Evolutionary conservation across 2,797 vertebrate species (phyloP), one percentile per base, ranked within the genome.

Genomic region (Streptopelia turtur): DNA sequence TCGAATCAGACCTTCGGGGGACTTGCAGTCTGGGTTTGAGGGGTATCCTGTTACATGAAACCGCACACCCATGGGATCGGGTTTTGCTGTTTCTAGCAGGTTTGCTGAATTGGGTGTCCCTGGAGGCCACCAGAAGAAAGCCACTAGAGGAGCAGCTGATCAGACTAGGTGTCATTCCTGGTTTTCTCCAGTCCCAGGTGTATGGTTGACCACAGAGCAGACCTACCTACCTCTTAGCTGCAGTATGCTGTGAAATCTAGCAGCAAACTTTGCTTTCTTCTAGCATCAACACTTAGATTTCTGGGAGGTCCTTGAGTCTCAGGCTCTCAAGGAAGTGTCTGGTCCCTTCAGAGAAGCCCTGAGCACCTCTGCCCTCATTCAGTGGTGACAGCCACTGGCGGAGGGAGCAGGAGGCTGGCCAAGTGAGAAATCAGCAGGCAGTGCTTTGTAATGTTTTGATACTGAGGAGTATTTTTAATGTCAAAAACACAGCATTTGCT

Each of bases 41-140:
- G 82, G 77, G 53, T 87, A 88, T 91, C 94, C 90, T 94, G 57
- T 93, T 93, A 95, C 97, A 95, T 0, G 16, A 93, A 92, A 82
- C 88, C 56, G 6, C 75, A 45, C 16, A 28, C 90, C 70, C 60
- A 15, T 15, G 1, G 72, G 93, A 82, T 50, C 50, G 93, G 76
- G 81, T 97, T 97, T 94, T 97, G 92, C 89, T 87, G 71, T 81
- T 97, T 96, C 97, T 97, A 97, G 95, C 87, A 59, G 97, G 41
- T 97, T 98, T 92, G 75, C 76, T 64, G 88, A 69, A 89, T 57
- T 83, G 92, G 86, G 93, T 96, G 92, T 97, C 96, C 70, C 93
- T 78, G 90, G 97, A 96, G 96, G 94, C 95, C 66, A 60, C 93
- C 93, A 96, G 70, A 92, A 95, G 95, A 95, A 94, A 94, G 60